Base-by-base conservation (phyloP, 2,888 invertebrate species). In the Cryptus viduatorius region DNA sequence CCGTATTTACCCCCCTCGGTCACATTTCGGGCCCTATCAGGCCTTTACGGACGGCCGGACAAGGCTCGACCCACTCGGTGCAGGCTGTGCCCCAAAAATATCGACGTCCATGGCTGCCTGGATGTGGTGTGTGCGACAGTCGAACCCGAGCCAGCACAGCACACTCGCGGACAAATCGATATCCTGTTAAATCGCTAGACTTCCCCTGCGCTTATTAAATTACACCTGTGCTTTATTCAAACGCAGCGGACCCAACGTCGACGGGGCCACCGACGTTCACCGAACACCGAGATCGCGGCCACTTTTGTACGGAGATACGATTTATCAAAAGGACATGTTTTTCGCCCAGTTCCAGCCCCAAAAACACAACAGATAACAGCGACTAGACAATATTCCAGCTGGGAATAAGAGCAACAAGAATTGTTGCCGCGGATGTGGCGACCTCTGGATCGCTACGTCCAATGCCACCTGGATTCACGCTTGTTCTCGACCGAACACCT, bases 101-200 rank as follows among this genome's bases (percentile, higher is more conserved):
- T 93, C 93, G 93, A 93, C 92, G 91, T 93, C 92, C 93, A 93
- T 93, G 92, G 90, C 92, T 91, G 92, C 89, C 89, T 75, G 83
- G 79, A 80, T 84, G 82, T 79, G 85, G 84, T 80, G 86, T 87
- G 87, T 83, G 84, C 87, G 85, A 86, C 87, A 85, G 88, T 76
- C 56, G 50, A 64, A 71, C 53, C 50, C 79, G 59, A 46, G 71
- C 81, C 82, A 71, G 89, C 88, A 83, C 86, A 85, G 87, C 86
- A 86, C 87, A 87, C 86, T 89, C 89, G 88, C 91, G 85, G 87
- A 91, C 91, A 92, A 92, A 92, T 92, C 92, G 91, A 92, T 92
- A 92, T 91, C 91, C 90, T 92, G 91, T 90, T 92, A 91, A 92
- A 92, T 92, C 91, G 90, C 88, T 87, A 88, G 89, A 91, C 91